Evolutionary conservation across 2,797 vertebrate genomes (phyloP), one percentile per base, ranked within the genome.

Genomic region (Dryobates pubescens): DNA sequence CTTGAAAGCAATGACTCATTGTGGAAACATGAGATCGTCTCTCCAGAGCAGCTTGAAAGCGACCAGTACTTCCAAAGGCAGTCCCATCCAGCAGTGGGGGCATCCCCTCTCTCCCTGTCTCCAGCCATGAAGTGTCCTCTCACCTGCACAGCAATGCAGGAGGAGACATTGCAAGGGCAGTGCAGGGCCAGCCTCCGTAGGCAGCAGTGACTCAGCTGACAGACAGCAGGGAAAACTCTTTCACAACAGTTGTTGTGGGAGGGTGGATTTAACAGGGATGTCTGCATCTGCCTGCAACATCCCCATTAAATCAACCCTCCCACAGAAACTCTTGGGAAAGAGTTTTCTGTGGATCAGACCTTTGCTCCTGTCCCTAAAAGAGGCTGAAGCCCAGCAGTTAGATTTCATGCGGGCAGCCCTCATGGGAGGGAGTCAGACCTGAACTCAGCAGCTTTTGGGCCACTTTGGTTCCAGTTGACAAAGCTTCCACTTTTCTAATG

Each of bases 261-360:
- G 41, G 15, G 45, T 45, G 17, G 45, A 4, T 19, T 45, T 19
- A 19, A 45, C 45, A 20, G 53, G 32, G 20, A 43, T 51, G 17
- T 38, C 61, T 38, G 14, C 32, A 14, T 29, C 41, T 69, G 11
- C 77, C 58, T 77, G 53, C 69, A 69, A 36, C 11, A 18, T 26
- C 38, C 22, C 29, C 5, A 3, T 18, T 56, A 34, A 58, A 49
- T 68, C 63, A 57, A 10, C 22, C 16, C 14, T 14, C 24, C 68
- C 1, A 0, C 63, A 62, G 41, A 79, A 58, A 10, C 38, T 2
- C 0, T 15, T 7, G 2, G 19, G 27, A 19, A 47, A 61, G 36
- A 4, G 8, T 47, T 36, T 83, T 30, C 64, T 73, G 16, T 36
- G 11, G 5, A 13, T 70, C 34, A 57, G 41, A 68, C 16, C 15